phyloP scores from a whole-genome alignment of 2,888 invertebrate genomes.

The Masnerella sp. region DNA sequence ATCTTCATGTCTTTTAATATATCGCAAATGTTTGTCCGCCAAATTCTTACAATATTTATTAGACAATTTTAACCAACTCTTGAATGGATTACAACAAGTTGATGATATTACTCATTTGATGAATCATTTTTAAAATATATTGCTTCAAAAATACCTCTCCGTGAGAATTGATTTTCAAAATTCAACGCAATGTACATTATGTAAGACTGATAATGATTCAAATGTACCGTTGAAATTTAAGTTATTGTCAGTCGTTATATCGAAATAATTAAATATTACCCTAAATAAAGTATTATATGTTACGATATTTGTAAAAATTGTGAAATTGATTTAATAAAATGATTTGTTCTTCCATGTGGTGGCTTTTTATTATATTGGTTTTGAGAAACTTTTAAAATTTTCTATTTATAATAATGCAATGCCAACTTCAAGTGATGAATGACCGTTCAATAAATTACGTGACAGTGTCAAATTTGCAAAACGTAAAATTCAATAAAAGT shows the following conservation, averaged over 20 bases:
- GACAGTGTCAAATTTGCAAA: too few relatives aligned
- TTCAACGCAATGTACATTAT: conserved; percentile 23
- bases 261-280: conserved; percentile 20
- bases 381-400: background rate
- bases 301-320: conserved; percentile 51
- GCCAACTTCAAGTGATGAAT: conserved; percentile 21
- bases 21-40: conserved; percentile 18
- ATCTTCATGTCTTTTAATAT: conserved; percentile 25
- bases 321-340: conserved; percentile 50
- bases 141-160: background rate
- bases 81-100: conserved; percentile 11
- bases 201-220: conserved; percentile 35
- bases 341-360: conserved; percentile 45
- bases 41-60: conserved; percentile 22
- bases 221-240: conserved; percentile 29
- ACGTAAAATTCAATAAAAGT: conserved; percentile 17
- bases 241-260: conserved; percentile 38
- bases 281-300: conserved; percentile 51
- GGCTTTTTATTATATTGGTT: background rate
- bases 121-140: too few relatives aligned
- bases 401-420: background rate
- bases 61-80: conserved; percentile 26
- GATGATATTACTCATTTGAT: too few relatives aligned
- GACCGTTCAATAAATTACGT: conserved; percentile 2
- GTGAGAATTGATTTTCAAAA: conserved; percentile 8